Evolutionary conservation across 2,797 vertebrate genomes (phyloP).

Genomic region (Coilia nasus): DNA sequence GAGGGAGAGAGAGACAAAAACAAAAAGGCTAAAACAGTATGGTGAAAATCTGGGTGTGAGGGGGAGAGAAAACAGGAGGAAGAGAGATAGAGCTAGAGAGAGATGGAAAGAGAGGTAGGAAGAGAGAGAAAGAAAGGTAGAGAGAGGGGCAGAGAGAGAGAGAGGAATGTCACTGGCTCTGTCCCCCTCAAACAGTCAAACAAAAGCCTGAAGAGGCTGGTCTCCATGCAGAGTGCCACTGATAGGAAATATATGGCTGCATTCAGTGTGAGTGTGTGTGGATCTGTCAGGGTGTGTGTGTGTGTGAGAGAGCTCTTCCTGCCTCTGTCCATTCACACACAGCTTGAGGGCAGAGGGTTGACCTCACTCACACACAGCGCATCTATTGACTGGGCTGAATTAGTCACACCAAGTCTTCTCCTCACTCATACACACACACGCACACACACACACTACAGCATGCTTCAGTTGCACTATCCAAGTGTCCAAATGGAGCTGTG

Average conservation of each 20-base stretch:
- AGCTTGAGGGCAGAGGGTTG: conserved; percentile 13
- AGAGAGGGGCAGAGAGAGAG: neutral
- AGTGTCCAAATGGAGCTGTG: conserved; percentile 16
- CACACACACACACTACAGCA: conserved; percentile 23
- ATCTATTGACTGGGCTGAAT: conserved; percentile 26
- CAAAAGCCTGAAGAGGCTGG: neutral
- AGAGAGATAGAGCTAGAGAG: neutral
- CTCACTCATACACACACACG: conserved; percentile 16
- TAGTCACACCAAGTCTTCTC: conserved; percentile 25
- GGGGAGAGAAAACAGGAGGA: neutral
- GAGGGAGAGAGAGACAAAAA: neutral
- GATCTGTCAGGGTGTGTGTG: neutral
- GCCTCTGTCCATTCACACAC: conserved; percentile 11
- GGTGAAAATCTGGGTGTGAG: no score
- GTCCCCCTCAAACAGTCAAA: neutral
- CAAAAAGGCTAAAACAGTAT: neutral
- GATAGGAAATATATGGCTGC: conserved; percentile 20
- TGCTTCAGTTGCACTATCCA: neutral
- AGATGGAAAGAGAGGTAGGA: neutral
- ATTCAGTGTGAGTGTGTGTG: conserved; percentile 14
- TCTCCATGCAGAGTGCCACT: neutral
- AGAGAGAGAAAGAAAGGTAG: neutral
- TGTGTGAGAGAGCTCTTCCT: neutral
- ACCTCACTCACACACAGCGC: neutral
- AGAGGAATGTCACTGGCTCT: neutral